Base-by-base conservation (phyloP, 2,888 invertebrate genomes). In the Bembecia ichneumoniformis region DNA sequence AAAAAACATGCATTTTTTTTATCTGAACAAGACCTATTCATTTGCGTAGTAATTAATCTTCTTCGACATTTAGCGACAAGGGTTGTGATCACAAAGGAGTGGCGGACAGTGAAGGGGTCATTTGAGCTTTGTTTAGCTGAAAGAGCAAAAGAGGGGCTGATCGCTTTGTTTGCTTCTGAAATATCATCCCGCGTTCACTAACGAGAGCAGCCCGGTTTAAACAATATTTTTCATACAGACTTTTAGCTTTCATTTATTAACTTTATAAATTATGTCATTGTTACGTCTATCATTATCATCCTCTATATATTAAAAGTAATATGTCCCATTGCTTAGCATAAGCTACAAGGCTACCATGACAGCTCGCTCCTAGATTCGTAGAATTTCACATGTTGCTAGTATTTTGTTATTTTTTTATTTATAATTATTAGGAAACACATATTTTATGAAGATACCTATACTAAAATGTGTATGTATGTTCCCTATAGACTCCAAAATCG, bases 41-140 rank as follows among this genome's bases (percentile, higher is more conserved):
- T 77, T 77, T 74, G 64, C 68, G 68, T 70, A 66, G 64, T 76
- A 77, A 80, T 80, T 81, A 81, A 80, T 81, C 75, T 77, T 74
- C 65, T 75, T 77, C 73, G 78, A 73, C 73, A 68, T 74, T 72
- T 68, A 66, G 62, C 68, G 72, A 68, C 63, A 64, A 64, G 62
- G 62, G 64, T 64, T 66, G 65, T 63, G 64, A 72, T 74, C 74
- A 76, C 72, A 77, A 77, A 74, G 71, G 68, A 66, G 58, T 62
- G 62, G 62, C 65, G 60, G 59, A 59, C 58, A 58, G 66, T 64
- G 74, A 76, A 73, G 68, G 76, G 76, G 75, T 77, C 77, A 80
- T 76, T 74, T 64, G 68, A 72, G 70, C 77, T 77, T 76, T 75
- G 73, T 76, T 58, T 69, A 67, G 66, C 63, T 60, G 57, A 65